phyloP scores from a whole-genome alignment of 1,140 invertebrate genomes.

The Thalassaphorura encarpata region DNA sequence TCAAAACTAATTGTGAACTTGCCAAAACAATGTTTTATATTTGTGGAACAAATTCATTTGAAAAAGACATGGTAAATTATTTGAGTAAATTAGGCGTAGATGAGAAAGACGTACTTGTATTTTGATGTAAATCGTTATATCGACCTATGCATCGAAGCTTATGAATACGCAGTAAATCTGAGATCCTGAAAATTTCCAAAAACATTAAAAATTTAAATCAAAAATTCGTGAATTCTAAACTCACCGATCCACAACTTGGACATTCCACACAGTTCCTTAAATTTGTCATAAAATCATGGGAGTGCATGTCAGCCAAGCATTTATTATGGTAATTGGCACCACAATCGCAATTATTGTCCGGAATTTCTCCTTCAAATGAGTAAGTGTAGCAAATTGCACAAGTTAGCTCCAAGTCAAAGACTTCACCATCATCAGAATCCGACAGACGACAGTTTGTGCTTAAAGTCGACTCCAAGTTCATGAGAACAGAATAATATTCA shows the following conservation, averaged over 20 bases:
- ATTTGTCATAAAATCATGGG: constrained; percentile 10
- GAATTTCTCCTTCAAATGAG: constrained; percentile 16
- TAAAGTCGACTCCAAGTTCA: constrained; percentile 12
- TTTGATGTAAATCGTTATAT: constrained; percentile 21
- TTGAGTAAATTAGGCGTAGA: constrained; percentile 32
- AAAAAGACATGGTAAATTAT: constrained; percentile 37
- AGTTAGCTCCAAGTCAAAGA: background rate
- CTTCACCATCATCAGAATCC: constrained; percentile 1
- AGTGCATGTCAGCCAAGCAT: constrained; percentile 18
- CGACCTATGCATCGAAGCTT: no score
- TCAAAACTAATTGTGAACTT: constrained; percentile 22
- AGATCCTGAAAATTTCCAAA: no score
- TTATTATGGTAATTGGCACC: constrained; percentile 11
- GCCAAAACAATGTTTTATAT: constrained; percentile 35
- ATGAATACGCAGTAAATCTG: no score
- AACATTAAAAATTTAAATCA: no score
- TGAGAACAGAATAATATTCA: background rate
- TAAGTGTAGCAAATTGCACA: constrained; percentile 22
- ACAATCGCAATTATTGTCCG: constrained; percentile 13
- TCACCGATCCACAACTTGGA: constrained; percentile 18
- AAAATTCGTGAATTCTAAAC: background rate
- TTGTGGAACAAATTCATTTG: constrained; percentile 42
- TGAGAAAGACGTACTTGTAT: constrained; percentile 26
- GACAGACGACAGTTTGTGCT: constrained; percentile 2
- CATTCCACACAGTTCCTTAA: constrained; percentile 12